A percentile compares a stretch with the other conserved stretches of the same genome.
These are phyloP conservation scores for Myathropa florea DNA, from an alignment of 2,888 invertebrate species.

Conservation along the genomic window DNA sequence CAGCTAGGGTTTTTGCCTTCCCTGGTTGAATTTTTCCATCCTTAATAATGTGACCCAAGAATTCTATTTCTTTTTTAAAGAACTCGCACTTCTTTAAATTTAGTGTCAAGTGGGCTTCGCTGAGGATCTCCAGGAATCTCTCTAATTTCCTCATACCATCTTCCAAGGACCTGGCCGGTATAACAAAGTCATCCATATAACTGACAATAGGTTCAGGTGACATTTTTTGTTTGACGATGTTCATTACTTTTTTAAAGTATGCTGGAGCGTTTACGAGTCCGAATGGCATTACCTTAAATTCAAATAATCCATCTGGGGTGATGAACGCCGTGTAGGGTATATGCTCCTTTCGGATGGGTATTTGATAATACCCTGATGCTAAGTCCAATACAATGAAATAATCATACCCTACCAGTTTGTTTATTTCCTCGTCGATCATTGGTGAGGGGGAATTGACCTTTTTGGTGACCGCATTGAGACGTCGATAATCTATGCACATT, in stretches of 20 bases:
- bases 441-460: slow-evolving; percentile 34
- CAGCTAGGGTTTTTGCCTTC: slow-evolving; percentile 70
- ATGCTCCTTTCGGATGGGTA: slow-evolving; percentile 54
- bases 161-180: slow-evolving; percentile 14
- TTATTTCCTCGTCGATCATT: slow-evolving; percentile 8
- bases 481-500: slow-evolving; percentile 20
- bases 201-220: slow-evolving; percentile 1
- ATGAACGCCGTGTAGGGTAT: slow-evolving; percentile 72
- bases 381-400: slow-evolving; percentile 33
- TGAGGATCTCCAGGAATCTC: slow-evolving; percentile 7
- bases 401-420: slow-evolving; percentile 29
- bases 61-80: slow-evolving; percentile 34
- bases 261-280: slow-evolving; percentile 38
- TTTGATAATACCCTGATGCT: no score
- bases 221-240: slow-evolving; percentile 21
- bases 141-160: slow-evolving; percentile 33
- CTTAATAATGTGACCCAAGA: slow-evolving; percentile 62
- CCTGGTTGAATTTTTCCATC: slow-evolving; percentile 71
- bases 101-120: not conserved
- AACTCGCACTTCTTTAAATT: slow-evolving; percentile 44
- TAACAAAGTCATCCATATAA: slow-evolving; percentile 50
- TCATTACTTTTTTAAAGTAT: slow-evolving; percentile 52
- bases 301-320: slow-evolving; percentile 70
- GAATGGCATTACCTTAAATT: not conserved
- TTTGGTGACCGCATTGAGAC: slow-evolving; percentile 18